Percentiles rank a stretch among this genome's conserved stretches.
These are phyloP conservation scores for Ibycter americanus DNA, from an alignment of 2,797 vertebrate genomes.

Conservation along the genomic window DNA sequence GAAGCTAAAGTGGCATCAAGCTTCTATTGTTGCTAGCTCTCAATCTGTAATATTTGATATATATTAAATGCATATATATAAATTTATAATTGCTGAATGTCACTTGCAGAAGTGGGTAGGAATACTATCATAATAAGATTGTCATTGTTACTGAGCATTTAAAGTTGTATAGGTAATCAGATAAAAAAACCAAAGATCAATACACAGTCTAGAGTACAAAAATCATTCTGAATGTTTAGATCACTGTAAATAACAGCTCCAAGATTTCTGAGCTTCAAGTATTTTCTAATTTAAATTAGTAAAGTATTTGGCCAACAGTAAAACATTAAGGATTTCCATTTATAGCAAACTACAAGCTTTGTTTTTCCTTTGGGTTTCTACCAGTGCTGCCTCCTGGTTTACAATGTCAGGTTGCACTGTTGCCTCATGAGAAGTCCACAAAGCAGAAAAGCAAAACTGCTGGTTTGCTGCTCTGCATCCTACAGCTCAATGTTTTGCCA, in stretches of 20 bases:
- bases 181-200: neutral
- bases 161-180: neutral
- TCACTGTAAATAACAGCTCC: neutral
- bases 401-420: neutral
- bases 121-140: neutral
- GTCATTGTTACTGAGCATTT: neutral
- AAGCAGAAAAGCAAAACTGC: neutral
- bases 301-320: neutral
- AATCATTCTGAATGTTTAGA: neutral
- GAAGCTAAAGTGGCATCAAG: neutral
- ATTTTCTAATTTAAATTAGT: neutral
- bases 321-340: neutral
- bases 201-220: constrained; percentile 2
- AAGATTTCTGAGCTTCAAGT: neutral
- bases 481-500: neutral
- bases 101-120: neutral
- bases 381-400: neutral
- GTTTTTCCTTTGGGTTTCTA: neutral
- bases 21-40: neutral
- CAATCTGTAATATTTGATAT: neutral
- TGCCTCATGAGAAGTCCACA: neutral
- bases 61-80: neutral
- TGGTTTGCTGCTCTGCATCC: neutral
- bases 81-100: neutral
- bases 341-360: neutral